Conservation (phyloP, 2,888 invertebrate genomes). For the Eurytoma californica region DNA sequence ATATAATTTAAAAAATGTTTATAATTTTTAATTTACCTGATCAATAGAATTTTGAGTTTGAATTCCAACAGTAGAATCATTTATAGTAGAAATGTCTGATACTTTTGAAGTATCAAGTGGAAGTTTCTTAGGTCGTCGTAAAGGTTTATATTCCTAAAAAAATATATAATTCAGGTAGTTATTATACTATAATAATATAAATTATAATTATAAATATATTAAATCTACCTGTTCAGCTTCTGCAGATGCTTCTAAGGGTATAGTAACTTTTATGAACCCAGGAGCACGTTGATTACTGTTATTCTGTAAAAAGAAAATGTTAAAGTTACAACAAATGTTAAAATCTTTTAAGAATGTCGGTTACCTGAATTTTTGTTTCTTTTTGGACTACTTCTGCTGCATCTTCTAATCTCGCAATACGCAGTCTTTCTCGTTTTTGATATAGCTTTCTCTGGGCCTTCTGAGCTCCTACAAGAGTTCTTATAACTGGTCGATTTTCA, state of each 20-base stretch:
- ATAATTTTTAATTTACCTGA: too few relatives aligned
- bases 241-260: too few relatives aligned
- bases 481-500: conserved; percentile 51
- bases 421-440: conserved; percentile 53
- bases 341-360: neutral
- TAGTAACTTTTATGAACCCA: neutral
- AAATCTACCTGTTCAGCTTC: too few relatives aligned
- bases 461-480: conserved; percentile 51
- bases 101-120: too few relatives aligned
- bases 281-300: neutral
- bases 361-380: neutral
- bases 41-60: too few relatives aligned
- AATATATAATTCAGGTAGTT: neutral
- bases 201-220: too few relatives aligned
- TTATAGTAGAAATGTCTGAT: too few relatives aligned
- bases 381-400: neutral
- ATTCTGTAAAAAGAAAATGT: conserved; percentile 1
- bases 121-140: conserved; percentile 38
- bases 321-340: neutral
- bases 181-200: neutral
- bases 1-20: too few relatives aligned
- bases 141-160: conserved; percentile 43
- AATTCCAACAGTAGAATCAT: too few relatives aligned
- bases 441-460: conserved; percentile 59
- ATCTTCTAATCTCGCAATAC: conserved; percentile 32